These are phyloP conservation scores for Lineus longissimus DNA, from an alignment of 1,140 invertebrate species.

Conservation along the genomic window DNA sequence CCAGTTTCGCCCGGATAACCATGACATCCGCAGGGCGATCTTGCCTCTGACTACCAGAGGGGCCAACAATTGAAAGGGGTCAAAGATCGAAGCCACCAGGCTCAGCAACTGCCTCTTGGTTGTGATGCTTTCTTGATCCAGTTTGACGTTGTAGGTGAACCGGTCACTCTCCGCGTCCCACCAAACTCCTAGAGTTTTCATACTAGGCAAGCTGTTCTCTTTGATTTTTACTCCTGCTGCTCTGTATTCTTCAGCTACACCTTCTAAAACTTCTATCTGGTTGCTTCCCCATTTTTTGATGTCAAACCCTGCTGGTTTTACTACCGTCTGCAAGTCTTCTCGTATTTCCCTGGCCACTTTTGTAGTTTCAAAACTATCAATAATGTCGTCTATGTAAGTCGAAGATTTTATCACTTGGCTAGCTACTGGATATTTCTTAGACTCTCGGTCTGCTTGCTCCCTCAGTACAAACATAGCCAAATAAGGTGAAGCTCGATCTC, in stretches of 20 bases:
- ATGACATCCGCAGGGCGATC: neutral
- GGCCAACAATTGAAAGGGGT: neutral
- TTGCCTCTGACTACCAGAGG: neutral
- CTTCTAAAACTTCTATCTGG: neutral
- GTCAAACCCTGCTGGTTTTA: neutral
- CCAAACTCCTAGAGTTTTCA: neutral
- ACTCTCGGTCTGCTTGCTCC: neutral
- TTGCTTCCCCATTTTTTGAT: neutral
- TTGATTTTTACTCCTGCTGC: neutral
- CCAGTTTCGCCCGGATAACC: neutral
- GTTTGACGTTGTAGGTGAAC: constrained; percentile 4
- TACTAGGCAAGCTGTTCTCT: neutral
- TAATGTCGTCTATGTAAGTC: constrained; percentile 10
- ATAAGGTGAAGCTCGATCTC: constrained; percentile 12
- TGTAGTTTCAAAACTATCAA: neutral
- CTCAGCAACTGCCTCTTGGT: constrained; percentile 1
- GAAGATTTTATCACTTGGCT: neutral
- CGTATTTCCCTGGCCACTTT: neutral
- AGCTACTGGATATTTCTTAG: neutral
- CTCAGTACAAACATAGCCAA: constrained; percentile 10
- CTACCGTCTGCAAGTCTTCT: neutral
- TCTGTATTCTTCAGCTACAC: neutral
- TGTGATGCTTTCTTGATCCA: neutral
- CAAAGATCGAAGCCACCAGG: neutral
- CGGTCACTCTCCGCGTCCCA: constrained; percentile 17